Conservation (phyloP, 1,140 invertebrate genomes). For the Wasmannia auropunctata region DNA sequence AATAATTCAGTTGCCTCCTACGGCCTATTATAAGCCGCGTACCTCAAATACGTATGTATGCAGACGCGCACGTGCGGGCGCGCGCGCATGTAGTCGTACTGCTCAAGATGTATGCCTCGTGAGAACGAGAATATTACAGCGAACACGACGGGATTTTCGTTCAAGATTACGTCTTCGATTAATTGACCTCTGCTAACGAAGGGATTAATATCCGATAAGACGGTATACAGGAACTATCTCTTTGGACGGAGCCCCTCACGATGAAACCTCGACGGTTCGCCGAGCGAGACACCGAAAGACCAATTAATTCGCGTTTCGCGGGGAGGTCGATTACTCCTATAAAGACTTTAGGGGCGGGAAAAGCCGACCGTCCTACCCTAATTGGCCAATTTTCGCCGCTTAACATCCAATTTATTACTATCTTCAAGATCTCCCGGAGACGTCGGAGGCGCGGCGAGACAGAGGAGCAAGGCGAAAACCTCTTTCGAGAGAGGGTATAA, state of each 20-base stretch:
- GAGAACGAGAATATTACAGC: conserved; percentile 20
- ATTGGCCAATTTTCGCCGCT: conserved; percentile 82
- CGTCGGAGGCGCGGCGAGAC: conserved; percentile 54
- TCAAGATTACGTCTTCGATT: conserved; percentile 46
- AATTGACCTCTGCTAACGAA: conserved; percentile 66
- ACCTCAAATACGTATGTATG: conserved; percentile 57
- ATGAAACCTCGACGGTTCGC: conserved; percentile 50
- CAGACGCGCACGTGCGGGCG: conserved; percentile 26
- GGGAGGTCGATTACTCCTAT: conserved; percentile 76
- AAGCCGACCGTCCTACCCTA: conserved; percentile 76
- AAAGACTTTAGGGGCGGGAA: conserved; percentile 77
- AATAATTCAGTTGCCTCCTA: conserved; percentile 76
- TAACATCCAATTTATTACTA: conserved; percentile 82
- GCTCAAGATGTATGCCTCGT: not conserved
- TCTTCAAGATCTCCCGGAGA: conserved; percentile 67
- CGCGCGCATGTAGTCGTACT: conserved; percentile 26
- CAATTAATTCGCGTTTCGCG: conserved; percentile 77
- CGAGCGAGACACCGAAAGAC: conserved; percentile 66
- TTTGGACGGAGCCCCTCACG: not conserved
- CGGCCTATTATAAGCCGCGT: conserved; percentile 45
- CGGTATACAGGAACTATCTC: conserved; percentile 28
- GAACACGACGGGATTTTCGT: conserved; percentile 40
- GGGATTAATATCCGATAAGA: conserved; percentile 63
- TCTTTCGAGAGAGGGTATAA: conserved; percentile 71
- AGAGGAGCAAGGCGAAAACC: conserved; percentile 67